Evolutionary conservation across 2,113 vertebrate genomes (phyloP).

Genomic region (Psittacara wagleri): DNA sequence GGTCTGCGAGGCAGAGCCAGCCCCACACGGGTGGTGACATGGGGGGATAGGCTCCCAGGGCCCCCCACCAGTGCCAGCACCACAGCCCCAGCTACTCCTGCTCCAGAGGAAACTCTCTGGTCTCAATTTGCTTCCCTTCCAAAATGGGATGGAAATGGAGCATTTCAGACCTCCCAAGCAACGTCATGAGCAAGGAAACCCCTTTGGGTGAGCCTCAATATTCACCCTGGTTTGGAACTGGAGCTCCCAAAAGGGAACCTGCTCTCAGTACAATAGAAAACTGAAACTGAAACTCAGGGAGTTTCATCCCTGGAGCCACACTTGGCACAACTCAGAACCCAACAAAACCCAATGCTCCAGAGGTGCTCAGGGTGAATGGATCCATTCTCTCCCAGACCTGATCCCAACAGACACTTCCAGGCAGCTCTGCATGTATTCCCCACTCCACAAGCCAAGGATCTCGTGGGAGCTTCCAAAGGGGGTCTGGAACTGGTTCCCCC

Average conservation of each 20-base stretch:
- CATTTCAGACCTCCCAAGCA: background rate
- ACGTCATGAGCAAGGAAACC: accelerated
- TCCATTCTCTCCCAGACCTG: accelerated
- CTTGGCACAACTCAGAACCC: background rate
- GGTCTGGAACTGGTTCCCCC: background rate
- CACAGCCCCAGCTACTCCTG: background rate
- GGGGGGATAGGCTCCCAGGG: background rate
- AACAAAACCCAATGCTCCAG: accelerated
- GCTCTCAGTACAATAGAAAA: background rate
- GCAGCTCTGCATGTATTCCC: background rate
- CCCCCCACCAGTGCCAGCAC: background rate
- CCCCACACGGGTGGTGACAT: accelerated
- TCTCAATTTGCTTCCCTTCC: background rate
- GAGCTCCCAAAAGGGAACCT: background rate
- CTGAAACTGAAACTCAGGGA: accelerated
- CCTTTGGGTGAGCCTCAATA: background rate
- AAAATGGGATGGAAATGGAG: background rate
- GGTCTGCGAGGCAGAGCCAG: background rate
- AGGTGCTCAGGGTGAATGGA: accelerated
- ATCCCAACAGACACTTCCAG: background rate
- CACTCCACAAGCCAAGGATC: accelerated
- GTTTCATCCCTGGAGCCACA: background rate
- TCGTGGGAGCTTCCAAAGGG: background rate
- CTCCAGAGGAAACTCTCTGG: background rate
- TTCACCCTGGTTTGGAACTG: background rate